Evolutionary conservation across 2,888 invertebrate genomes (phyloP).

Genomic region (Tachina fera): DNA sequence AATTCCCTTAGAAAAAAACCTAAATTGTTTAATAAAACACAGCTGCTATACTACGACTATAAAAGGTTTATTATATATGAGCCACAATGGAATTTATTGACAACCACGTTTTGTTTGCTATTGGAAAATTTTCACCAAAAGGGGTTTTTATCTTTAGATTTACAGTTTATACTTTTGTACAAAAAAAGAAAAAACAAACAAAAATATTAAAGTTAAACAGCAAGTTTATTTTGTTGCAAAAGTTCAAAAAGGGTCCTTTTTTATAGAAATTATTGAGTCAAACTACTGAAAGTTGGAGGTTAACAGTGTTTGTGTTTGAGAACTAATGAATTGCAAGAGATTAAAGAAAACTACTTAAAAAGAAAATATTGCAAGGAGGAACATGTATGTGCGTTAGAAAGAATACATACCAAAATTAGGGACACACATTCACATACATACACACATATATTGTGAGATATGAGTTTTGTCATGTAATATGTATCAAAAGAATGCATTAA

Average conservation of each 20-base stretch:
- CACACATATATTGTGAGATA: too few species aligned
- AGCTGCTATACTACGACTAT: constrained; percentile 59
- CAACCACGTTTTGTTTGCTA: constrained; percentile 41
- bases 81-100: constrained; percentile 68
- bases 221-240: constrained; percentile 17
- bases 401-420: too few species aligned
- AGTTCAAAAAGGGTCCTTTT: constrained; percentile 1
- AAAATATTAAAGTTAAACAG: neutral
- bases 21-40: constrained; percentile 70
- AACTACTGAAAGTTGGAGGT: neutral
- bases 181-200: too few species aligned
- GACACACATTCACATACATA: too few species aligned
- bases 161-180: neutral
- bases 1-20: constrained; percentile 18
- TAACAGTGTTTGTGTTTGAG: neutral
- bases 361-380: constrained; percentile 42
- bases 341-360: constrained; percentile 44
- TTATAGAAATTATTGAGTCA: neutral
- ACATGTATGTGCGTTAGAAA: too few species aligned
- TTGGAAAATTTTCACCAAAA: constrained; percentile 34
- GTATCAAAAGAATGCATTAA: too few species aligned
- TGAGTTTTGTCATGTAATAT: too few species aligned
- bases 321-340: neutral
- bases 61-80: constrained; percentile 67
- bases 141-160: constrained; percentile 18